Base-by-base conservation (phyloP, 2,113 vertebrate species). In the Bolborhynchus lineola region DNA sequence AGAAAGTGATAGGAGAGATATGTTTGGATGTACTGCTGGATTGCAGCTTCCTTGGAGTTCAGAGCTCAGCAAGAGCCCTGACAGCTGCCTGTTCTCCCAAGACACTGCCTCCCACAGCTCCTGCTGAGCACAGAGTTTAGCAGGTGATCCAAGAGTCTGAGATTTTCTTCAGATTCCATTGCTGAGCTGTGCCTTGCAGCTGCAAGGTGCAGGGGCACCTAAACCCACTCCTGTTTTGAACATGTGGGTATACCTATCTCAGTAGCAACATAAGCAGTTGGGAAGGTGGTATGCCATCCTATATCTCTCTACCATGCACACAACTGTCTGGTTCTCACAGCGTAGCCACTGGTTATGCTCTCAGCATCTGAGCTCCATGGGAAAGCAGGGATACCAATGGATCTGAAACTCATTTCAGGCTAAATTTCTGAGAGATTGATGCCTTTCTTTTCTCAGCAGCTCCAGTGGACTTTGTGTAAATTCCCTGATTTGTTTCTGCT, bases 61-160 rank as follows among this genome's bases (percentile, higher is more conserved):
- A 47, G 62, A 52, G 52, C 53, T 26, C 33, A 78, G 49, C 8
- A 9, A 49, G 35, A 35, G 28, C 71, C 80, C 52, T 46, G 41
- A 41, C 21, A 72, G 10, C 21, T 1, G 0, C 25, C 10, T 0
- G 0, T 33, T 90, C n/a, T 86, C 47, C 59, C n/a, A 31, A 42
- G 25, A 17, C 20, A 31, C 16, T 37, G 50, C 47, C 14, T 20
- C 10, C 29, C 31, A 28, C 46, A 69, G 37, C 24, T 72, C 47
- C 37, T 7, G 41, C 68, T 39, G 50, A 68, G 41, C 9, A 13
- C 25, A n/a, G 70, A 42, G 39, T 4, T 75, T 29, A 65, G 39
- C 6, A 42, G 31, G 52, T 1, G 6, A 20, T 39, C 26, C 4
- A 7, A 17, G 33, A 90, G 16, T 39, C 72, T 63, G 59, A 46